A percentile compares a stretch with the other conserved stretches of the same genome.
Conservation (phyloP, 2,113 vertebrate genomes). For the Nesoenas mayeri region DNA sequence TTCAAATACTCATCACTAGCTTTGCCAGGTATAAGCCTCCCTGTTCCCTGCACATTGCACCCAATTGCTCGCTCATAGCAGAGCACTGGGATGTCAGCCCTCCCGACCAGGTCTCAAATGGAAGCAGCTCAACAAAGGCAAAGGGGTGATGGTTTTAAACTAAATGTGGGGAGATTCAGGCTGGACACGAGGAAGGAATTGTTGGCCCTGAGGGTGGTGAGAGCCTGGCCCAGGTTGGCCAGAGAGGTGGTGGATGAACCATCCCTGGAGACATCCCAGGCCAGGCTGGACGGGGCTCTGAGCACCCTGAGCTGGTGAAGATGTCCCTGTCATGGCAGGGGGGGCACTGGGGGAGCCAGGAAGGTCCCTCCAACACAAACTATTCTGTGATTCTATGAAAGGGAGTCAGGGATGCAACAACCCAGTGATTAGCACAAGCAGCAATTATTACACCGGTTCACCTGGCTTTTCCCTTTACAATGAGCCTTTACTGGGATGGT, state of each 20-base stretch:
- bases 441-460: not conserved
- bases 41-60: not conserved
- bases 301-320: too few relatives aligned
- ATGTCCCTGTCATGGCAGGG: too few relatives aligned
- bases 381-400: not conserved
- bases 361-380: too few relatives aligned
- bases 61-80: not conserved
- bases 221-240: too few relatives aligned
- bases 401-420: not conserved
- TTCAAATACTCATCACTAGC: slow-evolving; percentile 15
- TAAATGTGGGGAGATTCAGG: too few relatives aligned
- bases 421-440: not conserved
- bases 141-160: too few relatives aligned
- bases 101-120: not conserved
- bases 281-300: too few relatives aligned
- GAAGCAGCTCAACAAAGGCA: not conserved
- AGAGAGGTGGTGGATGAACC: too few relatives aligned
- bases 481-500: fast-evolving
- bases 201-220: too few relatives aligned
- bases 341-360: too few relatives aligned
- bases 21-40: not conserved
- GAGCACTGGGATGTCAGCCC: not conserved
- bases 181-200: too few relatives aligned
- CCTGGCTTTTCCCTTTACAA: not conserved
- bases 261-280: too few relatives aligned